Base-by-base conservation (phyloP, 2,113 vertebrate genomes). In the Myocastor coypus region DNA sequence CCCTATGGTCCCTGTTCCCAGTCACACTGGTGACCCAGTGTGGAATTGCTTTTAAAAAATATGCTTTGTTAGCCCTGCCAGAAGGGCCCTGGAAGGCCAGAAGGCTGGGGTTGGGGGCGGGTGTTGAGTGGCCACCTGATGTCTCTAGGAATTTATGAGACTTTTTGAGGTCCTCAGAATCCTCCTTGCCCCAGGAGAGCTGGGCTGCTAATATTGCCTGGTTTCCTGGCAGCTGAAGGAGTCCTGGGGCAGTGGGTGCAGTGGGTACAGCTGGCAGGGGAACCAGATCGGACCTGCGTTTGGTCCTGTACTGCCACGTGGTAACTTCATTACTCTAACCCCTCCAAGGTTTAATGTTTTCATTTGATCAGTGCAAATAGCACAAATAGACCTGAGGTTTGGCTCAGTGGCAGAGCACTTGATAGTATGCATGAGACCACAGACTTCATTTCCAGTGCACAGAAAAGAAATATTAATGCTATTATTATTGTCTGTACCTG, bases 31-130 rank as follows among this genome's bases (percentile, higher is more conserved):
- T 77, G 87, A 69, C 34, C 28, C 69, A 30, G 55, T 34, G 30
- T 87, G 61, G 93, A 89, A 61, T 1, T 81, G 55, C 82, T 93
- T 92, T 87, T 30, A 81, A 95, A 19, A 37, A 87, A 50, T 42
- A 22, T 66, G 66, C 52, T 94, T 88, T 46, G 37, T 81, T 68
- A 92, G 59, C 55, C 32, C 26, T 55, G 84, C 59, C 26, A n/a
- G 34, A 69, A 68, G 32, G 26, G 83, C 11, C 63, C 59, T 42
- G 63, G 40, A 46, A 30, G 20, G 88, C 16, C 55, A 46, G 69
- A 52, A 57, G 87, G 85, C 83, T 37, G 64, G n/a, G n/a, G n/a
- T n/a, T n/a, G n/a, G n/a, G n/a, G 42, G 30, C 81, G 10, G 46
- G 50, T 75, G 50, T 75, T n/a, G 30, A 52, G 19, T 57, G 83